A percentile compares a stretch with the other conserved stretches of the same genome.
Evolutionary conservation across 2,113 vertebrate species (phyloP).

Genomic region (Globicephala melas): DNA sequence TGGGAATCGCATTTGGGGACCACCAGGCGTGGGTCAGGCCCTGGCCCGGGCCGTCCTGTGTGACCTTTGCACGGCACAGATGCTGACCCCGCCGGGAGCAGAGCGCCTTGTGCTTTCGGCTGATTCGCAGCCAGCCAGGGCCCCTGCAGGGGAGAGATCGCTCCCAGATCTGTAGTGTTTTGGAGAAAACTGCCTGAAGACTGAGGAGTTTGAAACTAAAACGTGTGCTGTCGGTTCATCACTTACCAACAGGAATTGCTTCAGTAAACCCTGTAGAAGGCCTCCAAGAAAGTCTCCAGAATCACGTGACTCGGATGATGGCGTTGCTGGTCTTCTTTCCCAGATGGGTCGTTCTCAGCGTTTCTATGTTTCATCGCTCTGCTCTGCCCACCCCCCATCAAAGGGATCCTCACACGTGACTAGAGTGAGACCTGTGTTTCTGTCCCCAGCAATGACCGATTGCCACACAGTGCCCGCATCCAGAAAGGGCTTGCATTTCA

Average conservation of each 20-base stretch:
- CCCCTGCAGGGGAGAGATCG: background rate
- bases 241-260: background rate
- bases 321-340: background rate
- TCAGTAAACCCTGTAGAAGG: background rate
- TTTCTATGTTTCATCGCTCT: background rate
- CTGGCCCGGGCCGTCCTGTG: fast-evolving
- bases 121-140: fast-evolving
- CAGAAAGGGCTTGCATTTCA: background rate
- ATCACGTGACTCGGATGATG: no score
- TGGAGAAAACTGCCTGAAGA: background rate
- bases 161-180: background rate
- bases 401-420: background rate
- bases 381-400: background rate
- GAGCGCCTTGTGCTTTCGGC: background rate
- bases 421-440: background rate
- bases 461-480: background rate
- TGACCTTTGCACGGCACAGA: background rate
- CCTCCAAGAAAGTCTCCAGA: background rate
- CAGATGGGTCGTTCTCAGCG: background rate
- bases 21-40: fast-evolving
- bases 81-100: fast-evolving
- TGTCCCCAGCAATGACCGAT: background rate
- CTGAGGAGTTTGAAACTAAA: background rate
- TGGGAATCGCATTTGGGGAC: background rate
- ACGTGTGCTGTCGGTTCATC: background rate